A percentile compares a stretch with the other conserved stretches of the same genome.
Conservation (phyloP, 2,113 vertebrate species). For the Syngnathus floridae region DNA sequence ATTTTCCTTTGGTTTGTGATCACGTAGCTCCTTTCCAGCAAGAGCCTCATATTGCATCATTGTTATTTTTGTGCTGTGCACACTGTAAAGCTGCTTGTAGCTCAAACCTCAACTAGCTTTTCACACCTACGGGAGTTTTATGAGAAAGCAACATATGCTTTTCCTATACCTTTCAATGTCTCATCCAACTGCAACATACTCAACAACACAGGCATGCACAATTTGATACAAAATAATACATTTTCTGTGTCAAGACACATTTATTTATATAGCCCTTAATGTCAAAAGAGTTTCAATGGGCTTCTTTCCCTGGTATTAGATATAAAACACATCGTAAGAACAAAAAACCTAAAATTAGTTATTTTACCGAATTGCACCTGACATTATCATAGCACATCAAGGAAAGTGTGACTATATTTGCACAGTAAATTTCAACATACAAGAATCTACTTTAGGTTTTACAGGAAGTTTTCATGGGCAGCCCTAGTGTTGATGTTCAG, state of each 20-base stretch:
- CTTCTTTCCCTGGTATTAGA: too few relatives aligned
- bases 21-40: neutral
- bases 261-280: too few relatives aligned
- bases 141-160: neutral
- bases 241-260: neutral
- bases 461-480: neutral
- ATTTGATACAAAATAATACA: neutral
- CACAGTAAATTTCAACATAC: neutral
- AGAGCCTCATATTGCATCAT: slow-evolving; percentile 14
- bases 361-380: too few relatives aligned
- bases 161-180: neutral
- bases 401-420: neutral
- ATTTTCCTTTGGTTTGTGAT: neutral
- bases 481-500: neutral
- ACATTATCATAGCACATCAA: neutral
- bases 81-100: neutral
- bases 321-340: too few relatives aligned
- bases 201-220: neutral
- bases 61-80: neutral
- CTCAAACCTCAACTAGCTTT: neutral
- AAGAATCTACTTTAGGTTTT: neutral
- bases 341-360: too few relatives aligned
- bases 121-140: neutral
- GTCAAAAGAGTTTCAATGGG: too few relatives aligned
- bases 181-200: neutral